Evolutionary conservation across 1,140 invertebrate genomes (phyloP), one percentile per base, ranked within the genome.

Genomic region (Charaxes varanes): DNA sequence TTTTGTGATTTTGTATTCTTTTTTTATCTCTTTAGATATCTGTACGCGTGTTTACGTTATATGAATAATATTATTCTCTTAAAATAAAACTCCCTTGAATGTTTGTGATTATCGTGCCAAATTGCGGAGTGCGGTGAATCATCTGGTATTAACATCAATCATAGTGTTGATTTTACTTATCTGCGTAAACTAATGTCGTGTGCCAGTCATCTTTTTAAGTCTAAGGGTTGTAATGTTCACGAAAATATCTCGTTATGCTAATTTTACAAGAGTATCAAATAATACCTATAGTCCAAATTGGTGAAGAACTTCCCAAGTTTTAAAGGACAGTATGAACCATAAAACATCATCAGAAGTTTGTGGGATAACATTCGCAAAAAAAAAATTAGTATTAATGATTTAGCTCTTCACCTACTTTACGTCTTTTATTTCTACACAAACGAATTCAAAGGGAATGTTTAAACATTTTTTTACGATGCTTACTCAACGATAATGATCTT

Each of bases 401-500:
- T n/a, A n/a, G n/a, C n/a, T 31, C 6, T 17, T 5, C 10, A 31
- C 15, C 2, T 2, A 11, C 8, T 26, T 22, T 40, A 40, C 28
- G 17, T 30, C 22, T 22, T 7, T 6, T 18, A 19, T 27, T 30
- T 14, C 10, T 12, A 37, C 38, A 45, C 27, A 36, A 16, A 38
- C 42, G 0, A n/a, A 21, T 31, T 24, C 27, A 11, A 8, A 44
- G 42, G 33, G 35, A 35, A 26, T 37, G 23, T 41, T 34, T 12
- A 46, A 38, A 22, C n/a, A n/a, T 10, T 40, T 38, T 37, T 33
- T 36, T 34, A 37, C 33, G 22, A 22, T 38, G 36, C 33, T 49
- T 48, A 40, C 41, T 34, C 34, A 27, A 33, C 15, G 45, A 49
- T 49, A 44, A 43, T 33, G 36, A 45, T 53, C 36, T 31, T 5